Percentiles rank a stretch among this genome's conserved stretches.
phyloP scores from a whole-genome alignment of 2,797 vertebrate genomes.

The Natrix natrix region DNA sequence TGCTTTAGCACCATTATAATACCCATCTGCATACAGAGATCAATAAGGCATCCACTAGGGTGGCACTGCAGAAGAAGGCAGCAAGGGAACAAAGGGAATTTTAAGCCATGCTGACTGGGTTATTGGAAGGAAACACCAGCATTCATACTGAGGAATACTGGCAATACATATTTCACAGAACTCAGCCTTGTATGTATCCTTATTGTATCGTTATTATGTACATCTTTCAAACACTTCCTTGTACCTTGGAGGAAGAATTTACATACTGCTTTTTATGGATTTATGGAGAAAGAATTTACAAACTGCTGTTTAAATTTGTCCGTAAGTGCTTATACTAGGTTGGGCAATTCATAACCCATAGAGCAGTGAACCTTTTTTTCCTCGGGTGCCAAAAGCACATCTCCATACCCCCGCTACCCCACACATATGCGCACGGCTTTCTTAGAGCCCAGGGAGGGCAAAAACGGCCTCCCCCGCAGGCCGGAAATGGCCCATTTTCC shows the following conservation, averaged over 20 bases:
- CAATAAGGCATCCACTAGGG: slow-evolving; percentile 93
- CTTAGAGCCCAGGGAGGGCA: too few species aligned
- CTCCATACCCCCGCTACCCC: too few species aligned
- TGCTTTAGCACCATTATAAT: slow-evolving; percentile 98
- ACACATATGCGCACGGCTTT: too few species aligned
- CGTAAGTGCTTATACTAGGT: neutral
- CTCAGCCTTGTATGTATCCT: neutral
- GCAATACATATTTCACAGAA: neutral
- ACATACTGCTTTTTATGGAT: neutral
- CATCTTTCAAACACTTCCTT: neutral
- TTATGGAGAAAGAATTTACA: neutral
- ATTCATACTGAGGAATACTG: neutral
- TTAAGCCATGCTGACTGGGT: neutral
- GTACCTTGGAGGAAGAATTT: neutral
- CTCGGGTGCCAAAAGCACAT: too few species aligned
- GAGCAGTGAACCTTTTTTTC: neutral
- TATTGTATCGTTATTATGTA: neutral
- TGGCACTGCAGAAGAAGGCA: slow-evolving; percentile 77
- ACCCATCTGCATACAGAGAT: slow-evolving; percentile 95
- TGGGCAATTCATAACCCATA: neutral
- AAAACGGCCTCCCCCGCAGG: too few species aligned
- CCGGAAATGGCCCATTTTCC: too few species aligned
- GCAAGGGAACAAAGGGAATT: neutral
- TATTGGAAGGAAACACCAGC: neutral
- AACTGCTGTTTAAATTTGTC: neutral